These are phyloP conservation scores for Rhinogobius similis DNA, from an alignment of 2,113 vertebrate species.

Conservation along the genomic window DNA sequence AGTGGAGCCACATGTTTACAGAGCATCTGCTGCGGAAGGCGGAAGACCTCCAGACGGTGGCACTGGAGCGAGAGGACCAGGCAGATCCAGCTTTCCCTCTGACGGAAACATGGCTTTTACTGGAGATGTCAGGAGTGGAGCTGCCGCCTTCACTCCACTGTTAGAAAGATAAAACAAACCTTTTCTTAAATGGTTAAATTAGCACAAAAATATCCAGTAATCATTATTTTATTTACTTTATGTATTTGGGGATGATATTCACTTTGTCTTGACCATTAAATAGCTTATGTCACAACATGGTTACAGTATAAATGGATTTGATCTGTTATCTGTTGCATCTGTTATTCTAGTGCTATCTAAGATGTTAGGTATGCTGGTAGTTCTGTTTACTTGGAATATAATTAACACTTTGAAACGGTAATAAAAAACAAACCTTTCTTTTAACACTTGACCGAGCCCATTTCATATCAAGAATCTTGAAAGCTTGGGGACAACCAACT, in stretches of 20 bases:
- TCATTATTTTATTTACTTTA: background rate
- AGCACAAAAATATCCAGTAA: background rate
- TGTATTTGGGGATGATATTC: too few species aligned
- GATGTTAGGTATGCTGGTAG: background rate
- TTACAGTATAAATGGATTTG: background rate
- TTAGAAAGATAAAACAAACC: background rate
- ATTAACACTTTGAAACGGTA: conserved; percentile 8
- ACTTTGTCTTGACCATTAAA: too few species aligned
- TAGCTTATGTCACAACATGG: too few species aligned
- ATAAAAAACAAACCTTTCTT: conserved; percentile 43
- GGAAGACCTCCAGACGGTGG: background rate
- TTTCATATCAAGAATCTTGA: background rate
- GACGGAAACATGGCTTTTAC: background rate
- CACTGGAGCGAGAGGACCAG: background rate
- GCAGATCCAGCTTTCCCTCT: background rate
- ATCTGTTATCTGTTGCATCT: too few species aligned
- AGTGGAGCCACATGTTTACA: conserved; percentile 1
- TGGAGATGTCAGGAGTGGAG: background rate
- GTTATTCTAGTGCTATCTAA: background rate
- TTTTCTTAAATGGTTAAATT: background rate
- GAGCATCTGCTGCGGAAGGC: background rate
- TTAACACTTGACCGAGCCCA: conserved; percentile 24
- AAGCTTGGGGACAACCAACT: background rate
- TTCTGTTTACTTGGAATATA: background rate
- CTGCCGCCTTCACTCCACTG: background rate